Conservation (phyloP, 1,140 invertebrate genomes). For the Tetragonula clypearis region DNA sequence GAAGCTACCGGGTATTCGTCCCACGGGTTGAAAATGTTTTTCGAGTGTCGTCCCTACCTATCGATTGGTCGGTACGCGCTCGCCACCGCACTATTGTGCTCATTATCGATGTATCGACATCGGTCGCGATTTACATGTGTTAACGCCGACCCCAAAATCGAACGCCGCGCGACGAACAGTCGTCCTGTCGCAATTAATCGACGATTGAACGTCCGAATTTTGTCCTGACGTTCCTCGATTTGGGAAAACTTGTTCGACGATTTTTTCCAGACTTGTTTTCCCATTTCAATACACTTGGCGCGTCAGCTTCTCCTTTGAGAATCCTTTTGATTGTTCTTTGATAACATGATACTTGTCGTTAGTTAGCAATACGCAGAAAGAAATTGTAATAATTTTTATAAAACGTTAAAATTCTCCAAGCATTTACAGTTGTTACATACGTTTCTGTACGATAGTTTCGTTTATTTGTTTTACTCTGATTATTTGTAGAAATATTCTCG, state of each 20-base stretch:
- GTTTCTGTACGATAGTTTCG: no score
- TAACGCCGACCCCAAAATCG: slow-evolving; percentile 17
- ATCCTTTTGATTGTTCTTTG: no score
- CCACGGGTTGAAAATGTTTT: slow-evolving; percentile 31
- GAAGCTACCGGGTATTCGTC: background rate
- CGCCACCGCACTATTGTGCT: slow-evolving; percentile 23
- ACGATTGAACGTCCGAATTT: slow-evolving; percentile 19
- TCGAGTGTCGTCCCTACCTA: background rate
- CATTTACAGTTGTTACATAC: no score
- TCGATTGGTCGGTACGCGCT: background rate
- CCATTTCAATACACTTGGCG: no score
- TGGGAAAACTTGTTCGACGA: background rate
- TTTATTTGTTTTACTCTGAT: no score
- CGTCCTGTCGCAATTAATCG: slow-evolving; percentile 35
- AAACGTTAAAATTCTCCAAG: no score
- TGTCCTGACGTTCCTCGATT: background rate
- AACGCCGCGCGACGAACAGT: background rate
- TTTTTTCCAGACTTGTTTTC: background rate
- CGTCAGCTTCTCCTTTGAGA: no score
- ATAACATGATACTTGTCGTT: no score
- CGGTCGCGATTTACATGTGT: slow-evolving; percentile 24
- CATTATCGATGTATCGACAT: slow-evolving; percentile 41
- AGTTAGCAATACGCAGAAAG: no score
- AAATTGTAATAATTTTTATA: no score
- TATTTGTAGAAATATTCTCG: no score